Evolutionary conservation across 2,113 vertebrate species (phyloP).

Genomic region (Otis tarda): DNA sequence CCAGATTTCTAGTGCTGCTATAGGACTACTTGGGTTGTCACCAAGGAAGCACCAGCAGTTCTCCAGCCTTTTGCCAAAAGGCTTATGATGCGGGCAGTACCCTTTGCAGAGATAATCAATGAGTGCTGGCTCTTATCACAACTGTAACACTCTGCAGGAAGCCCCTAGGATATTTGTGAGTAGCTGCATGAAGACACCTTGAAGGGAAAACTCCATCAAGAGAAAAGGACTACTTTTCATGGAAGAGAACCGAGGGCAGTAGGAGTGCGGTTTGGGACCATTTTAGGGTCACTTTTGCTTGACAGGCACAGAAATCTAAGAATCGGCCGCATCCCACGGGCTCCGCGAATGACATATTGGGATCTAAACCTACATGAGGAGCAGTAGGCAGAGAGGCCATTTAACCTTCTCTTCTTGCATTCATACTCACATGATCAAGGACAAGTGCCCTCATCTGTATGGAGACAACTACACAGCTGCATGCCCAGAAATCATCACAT

Average conservation of each 20-base stretch:
- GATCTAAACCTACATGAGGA: neutral
- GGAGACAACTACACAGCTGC: neutral
- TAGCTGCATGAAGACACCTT: neutral
- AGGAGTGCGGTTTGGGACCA: neutral
- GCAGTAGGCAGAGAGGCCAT: neutral
- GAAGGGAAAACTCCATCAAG: neutral
- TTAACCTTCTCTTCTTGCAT: neutral
- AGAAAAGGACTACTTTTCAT: neutral
- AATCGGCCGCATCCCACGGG: neutral
- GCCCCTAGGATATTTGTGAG: neutral
- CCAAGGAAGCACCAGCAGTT: neutral
- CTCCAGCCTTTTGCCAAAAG: neutral
- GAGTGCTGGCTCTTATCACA: neutral
- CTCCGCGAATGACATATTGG: neutral
- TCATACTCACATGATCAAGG: rapidly evolving
- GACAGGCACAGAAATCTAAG: neutral
- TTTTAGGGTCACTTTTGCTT: neutral
- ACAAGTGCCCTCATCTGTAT: neutral
- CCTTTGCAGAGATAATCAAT: neutral
- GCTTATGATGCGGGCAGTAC: neutral
- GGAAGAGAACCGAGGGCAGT: neutral
- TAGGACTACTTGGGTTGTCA: neutral
- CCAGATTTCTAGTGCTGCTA: neutral
- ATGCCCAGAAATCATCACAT: neutral
- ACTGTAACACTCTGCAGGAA: neutral